These are phyloP conservation scores for Drosophila helvetica DNA, from an alignment of 2,888 invertebrate genomes.

Conservation along the genomic window DNA sequence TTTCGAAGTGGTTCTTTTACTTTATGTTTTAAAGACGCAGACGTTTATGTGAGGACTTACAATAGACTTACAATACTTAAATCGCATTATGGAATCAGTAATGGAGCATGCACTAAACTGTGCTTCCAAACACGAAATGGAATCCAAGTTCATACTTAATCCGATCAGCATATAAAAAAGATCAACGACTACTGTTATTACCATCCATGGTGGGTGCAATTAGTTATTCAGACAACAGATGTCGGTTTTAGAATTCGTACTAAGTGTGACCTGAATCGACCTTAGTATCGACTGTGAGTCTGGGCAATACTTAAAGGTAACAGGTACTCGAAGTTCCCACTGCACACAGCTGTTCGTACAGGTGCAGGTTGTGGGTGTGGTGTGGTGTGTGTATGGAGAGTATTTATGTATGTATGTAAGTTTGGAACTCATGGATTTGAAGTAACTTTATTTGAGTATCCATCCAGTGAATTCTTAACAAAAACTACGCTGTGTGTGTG, in stretches of 20 bases:
- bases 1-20: background rate
- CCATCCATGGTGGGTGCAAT: background rate
- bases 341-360: background rate
- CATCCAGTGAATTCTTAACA: background rate
- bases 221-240: background rate
- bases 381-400: slow-evolving; percentile 16
- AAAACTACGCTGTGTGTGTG: background rate
- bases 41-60: background rate
- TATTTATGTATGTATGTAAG: slow-evolving; percentile 2
- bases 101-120: background rate
- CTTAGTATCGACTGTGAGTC: background rate
- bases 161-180: no score
- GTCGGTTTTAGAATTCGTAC: background rate
- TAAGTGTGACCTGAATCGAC: background rate
- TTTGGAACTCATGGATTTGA: background rate
- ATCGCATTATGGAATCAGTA: background rate
- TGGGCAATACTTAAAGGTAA: background rate
- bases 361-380: slow-evolving; percentile 11
- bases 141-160: no score
- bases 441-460: background rate
- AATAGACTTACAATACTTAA: background rate
- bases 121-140: background rate
- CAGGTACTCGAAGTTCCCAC: background rate
- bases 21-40: no score
- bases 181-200: slow-evolving; percentile 4